Evolutionary conservation across 2,113 vertebrate species (phyloP), one percentile per base, ranked within the genome.

Genomic region (Notarius quadriscutis): DNA sequence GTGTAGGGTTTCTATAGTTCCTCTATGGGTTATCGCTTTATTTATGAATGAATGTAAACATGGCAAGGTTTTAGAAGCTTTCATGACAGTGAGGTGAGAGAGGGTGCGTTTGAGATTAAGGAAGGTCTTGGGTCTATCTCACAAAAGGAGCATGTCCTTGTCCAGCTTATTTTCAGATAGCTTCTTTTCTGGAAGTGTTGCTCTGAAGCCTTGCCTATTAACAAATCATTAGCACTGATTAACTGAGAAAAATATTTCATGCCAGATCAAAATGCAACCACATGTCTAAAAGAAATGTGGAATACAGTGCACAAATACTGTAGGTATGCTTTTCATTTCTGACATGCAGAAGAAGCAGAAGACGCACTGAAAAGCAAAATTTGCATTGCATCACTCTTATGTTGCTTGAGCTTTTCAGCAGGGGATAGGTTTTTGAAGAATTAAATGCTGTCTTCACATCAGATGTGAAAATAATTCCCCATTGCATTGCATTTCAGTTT

Each of bases 21-120:
- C 18, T 85, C 34, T 17, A 48, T 72, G 15, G 57, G 75, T 87
- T 81, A 83, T 55, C 83, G 11, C 80, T 83, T 86, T 89, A 89
- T 89, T 83, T n/a, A 48, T 72, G 53, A 81, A 82, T 51, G 12
- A 27, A 77, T 63, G 74, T 48, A 60, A 87, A 84, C 41, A 41
- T 25, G 25, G 34, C 34, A 5, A 22, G 82, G 22, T 50, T 62
- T 87, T 69, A 67, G 71, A 77, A 87, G 34, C 17, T 72, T 72
- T 72, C 30, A 72, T 72, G 69, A 20, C 30, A 72, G 6, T 41
- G 69, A 69, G 10, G 65, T 27, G 25, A 34, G 30, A 41, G 30
- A 41, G 17, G 7, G 17, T 72, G 69, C 2, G 69, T 20, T 72
- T 72, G 17, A 41, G 69, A 41, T 72, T 41, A 57, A 57, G 14